Percentiles rank a stretch among this genome's conserved stretches.
phyloP scores from a whole-genome alignment of 2,113 vertebrate genomes.

The Larimichthys crocea region DNA sequence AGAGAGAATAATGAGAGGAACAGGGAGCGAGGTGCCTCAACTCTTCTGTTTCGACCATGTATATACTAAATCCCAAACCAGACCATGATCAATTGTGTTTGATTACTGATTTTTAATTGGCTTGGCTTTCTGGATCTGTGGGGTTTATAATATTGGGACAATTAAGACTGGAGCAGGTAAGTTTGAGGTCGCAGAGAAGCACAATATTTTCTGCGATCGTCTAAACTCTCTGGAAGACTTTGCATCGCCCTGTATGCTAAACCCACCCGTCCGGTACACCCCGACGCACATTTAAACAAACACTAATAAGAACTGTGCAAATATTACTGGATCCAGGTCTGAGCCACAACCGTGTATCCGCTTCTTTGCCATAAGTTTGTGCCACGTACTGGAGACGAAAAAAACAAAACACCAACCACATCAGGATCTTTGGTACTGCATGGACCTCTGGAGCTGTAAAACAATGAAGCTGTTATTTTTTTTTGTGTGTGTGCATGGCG shows the following conservation, averaged over 20 bases:
- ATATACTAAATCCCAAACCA: slow-evolving; percentile 60
- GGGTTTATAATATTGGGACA: slow-evolving; percentile 37
- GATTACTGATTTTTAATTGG: slow-evolving; percentile 43
- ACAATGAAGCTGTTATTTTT: slow-evolving; percentile 50
- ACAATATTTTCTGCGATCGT: slow-evolving; percentile 23
- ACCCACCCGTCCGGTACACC: slow-evolving; percentile 27
- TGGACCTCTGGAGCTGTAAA: slow-evolving; percentile 70
- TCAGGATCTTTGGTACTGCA: slow-evolving; percentile 78
- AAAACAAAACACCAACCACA: slow-evolving; percentile 1
- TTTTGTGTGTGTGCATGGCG: slow-evolving; percentile 38
- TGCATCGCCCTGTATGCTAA: slow-evolving; percentile 14
- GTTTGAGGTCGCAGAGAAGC: slow-evolving; percentile 26
- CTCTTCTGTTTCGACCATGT: slow-evolving; percentile 37
- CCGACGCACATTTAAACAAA: slow-evolving; percentile 36
- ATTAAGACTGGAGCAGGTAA: slow-evolving; percentile 42
- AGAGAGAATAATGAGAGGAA: slow-evolving; percentile 42
- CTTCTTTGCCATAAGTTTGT: slow-evolving; percentile 69
- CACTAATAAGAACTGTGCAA: slow-evolving; percentile 40
- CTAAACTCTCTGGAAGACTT: slow-evolving; percentile 52
- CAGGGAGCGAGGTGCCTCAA: slow-evolving; percentile 11
- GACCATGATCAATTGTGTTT: slow-evolving; percentile 48
- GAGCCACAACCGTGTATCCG: slow-evolving; percentile 68
- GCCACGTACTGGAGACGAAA: slow-evolving; percentile 60
- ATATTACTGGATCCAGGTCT: slow-evolving; percentile 60
- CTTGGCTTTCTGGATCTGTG: slow-evolving; percentile 32